Conservation (phyloP, 2,113 vertebrate genomes). For the Felis catus region F.catus_Fca126_mat1.0 CM031422.1:15024001-15024500, state of each 20-base stretch:
- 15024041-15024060: no score
- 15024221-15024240: constrained; percentile 92
- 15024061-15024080: neutral
- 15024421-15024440: constrained; percentile 93
- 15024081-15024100: neutral
- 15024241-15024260: constrained; percentile 91
- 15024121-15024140: constrained; percentile 98
- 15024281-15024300: constrained; percentile 91
- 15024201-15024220: constrained; percentile 95
- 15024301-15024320: constrained; percentile 94
- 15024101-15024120: constrained; percentile 95
- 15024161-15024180: constrained; percentile 95
- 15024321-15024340: constrained; percentile 96
- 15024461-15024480: constrained; percentile 83
- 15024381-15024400: constrained; percentile 91
- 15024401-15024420: constrained; percentile 94
- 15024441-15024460: constrained; percentile 93
- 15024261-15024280: constrained; percentile 92
- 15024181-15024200: constrained; percentile 95
- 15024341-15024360: constrained; percentile 97
- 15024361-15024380: constrained; percentile 94
- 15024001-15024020: neutral
- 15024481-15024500: neutral
- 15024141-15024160: constrained; percentile 97
- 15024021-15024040: neutral